phyloP scores from a whole-genome alignment of 2,888 invertebrate genomes.

The Ferrisia virgata region DNA sequence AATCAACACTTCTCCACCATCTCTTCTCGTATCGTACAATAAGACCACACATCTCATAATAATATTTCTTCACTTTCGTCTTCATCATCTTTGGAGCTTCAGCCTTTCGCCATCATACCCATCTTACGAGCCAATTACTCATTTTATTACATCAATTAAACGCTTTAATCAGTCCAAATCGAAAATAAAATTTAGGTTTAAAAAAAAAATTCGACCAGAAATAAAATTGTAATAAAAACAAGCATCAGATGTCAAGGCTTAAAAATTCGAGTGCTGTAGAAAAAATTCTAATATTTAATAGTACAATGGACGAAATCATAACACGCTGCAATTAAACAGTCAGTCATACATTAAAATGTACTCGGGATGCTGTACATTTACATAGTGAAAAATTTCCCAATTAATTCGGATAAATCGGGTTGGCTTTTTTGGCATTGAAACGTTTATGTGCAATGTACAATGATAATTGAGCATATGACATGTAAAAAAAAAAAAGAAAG shows the following conservation, averaged over 20 bases:
- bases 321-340: not conserved
- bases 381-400: not conserved
- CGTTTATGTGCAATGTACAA: not conserved
- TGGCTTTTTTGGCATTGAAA: slow-evolving; percentile 11
- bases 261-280: not conserved
- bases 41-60: too few relatives aligned
- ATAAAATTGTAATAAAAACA: slow-evolving; percentile 11
- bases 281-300: not conserved
- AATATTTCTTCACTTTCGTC: not conserved
- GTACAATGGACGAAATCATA: not conserved
- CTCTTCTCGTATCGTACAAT: too few relatives aligned
- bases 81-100: not conserved
- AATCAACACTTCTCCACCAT: too few relatives aligned
- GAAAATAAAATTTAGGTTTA: not conserved
- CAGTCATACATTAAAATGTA: not conserved
- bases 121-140: not conserved
- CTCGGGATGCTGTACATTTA: not conserved
- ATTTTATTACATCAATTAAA: not conserved
- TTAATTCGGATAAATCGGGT: slow-evolving; percentile 31
- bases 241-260: slow-evolving; percentile 10
- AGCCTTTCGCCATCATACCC: not conserved
- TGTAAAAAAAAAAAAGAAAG: not conserved
- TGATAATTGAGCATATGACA: slow-evolving; percentile 18
- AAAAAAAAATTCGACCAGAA: not conserved
- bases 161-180: not conserved